These are phyloP conservation scores for Cheilinus undulatus DNA, from an alignment of 2,113 vertebrate genomes.

Conservation along the genomic window DNA sequence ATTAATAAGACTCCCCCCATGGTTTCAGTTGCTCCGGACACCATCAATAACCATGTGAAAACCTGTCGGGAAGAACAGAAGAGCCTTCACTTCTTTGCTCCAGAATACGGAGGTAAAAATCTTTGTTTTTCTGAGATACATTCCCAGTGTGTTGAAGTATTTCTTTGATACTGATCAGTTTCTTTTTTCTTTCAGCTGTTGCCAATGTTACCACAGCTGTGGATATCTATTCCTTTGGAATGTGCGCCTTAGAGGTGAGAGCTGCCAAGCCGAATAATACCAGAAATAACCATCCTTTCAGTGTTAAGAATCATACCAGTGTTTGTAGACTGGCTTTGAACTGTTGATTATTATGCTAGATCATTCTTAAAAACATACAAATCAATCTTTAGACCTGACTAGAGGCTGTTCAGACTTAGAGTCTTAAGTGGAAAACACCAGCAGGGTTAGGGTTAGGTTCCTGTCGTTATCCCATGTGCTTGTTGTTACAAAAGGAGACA, in stretches of 20 bases:
- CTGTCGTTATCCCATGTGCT: too few species aligned
- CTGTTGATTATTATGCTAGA: neutral
- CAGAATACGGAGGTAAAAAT: constrained; percentile 93
- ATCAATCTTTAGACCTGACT: neutral
- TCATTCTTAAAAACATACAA: neutral
- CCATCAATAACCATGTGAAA: constrained; percentile 99
- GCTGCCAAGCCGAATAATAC: too few species aligned
- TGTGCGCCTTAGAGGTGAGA: constrained; percentile 98
- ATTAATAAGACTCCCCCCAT: neutral
- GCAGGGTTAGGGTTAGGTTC: too few species aligned
- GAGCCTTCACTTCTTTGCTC: constrained; percentile 98
- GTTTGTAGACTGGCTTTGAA: too few species aligned
- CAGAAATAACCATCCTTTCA: too few species aligned
- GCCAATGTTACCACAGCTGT: constrained; percentile 97
- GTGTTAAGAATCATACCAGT: too few species aligned
- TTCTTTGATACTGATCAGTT: constrained; percentile 33
- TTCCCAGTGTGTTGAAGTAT: neutral
- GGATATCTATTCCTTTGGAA: constrained; percentile 99
- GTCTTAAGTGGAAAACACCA: too few species aligned
- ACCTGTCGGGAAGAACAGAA: constrained; percentile 99
- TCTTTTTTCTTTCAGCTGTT: constrained; percentile 81
- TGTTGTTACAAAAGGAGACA: too few species aligned
- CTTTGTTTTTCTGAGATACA: neutral
- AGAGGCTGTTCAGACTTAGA: too few species aligned
- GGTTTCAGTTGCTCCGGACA: constrained; percentile 93